Evolutionary conservation across 1,140 invertebrate species (phyloP).

Genomic region (Panagrolaimus sp.): DNA sequence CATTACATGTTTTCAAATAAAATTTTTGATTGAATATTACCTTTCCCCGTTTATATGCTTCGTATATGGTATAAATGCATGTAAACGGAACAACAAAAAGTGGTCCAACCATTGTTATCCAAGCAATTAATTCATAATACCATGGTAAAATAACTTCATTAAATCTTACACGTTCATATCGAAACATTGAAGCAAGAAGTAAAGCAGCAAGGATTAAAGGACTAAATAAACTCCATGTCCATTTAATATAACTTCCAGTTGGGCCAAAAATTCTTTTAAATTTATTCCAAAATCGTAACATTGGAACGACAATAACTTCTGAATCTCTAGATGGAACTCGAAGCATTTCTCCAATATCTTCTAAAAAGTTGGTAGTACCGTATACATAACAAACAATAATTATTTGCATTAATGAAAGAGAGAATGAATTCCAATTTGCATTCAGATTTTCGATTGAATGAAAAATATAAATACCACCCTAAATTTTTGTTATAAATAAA

Average conservation of each 20-base stretch:
- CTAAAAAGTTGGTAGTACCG: slow-evolving; percentile 52
- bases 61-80: slow-evolving; percentile 28
- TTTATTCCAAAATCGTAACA: slow-evolving; percentile 17
- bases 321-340: slow-evolving; percentile 19
- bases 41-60: slow-evolving; percentile 15
- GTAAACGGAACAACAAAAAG: slow-evolving; percentile 42
- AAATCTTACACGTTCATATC: slow-evolving; percentile 48
- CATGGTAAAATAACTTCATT: slow-evolving; percentile 41
- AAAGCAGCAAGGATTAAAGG: slow-evolving; percentile 45
- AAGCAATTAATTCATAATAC: slow-evolving; percentile 50
- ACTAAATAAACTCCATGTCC: slow-evolving; percentile 45
- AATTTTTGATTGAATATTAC: slow-evolving; percentile 14
- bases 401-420: slow-evolving; percentile 39
- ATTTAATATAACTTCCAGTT: slow-evolving; percentile 51
- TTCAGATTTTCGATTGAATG: slow-evolving; percentile 55
- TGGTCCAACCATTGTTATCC: slow-evolving; percentile 52
- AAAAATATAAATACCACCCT: slow-evolving; percentile 56
- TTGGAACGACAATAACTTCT: background rate
- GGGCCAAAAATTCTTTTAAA: slow-evolving; percentile 43
- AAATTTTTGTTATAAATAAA: too few relatives aligned
- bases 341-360: slow-evolving; percentile 50
- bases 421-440: slow-evolving; percentile 57
- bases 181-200: slow-evolving; percentile 43
- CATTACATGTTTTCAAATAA: background rate
- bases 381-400: slow-evolving; percentile 51